Percentiles rank a stretch among this genome's conserved stretches.
These are phyloP conservation scores for Limosa lapponica DNA, from an alignment of 2,797 vertebrate genomes.

Conservation along the genomic window DNA sequence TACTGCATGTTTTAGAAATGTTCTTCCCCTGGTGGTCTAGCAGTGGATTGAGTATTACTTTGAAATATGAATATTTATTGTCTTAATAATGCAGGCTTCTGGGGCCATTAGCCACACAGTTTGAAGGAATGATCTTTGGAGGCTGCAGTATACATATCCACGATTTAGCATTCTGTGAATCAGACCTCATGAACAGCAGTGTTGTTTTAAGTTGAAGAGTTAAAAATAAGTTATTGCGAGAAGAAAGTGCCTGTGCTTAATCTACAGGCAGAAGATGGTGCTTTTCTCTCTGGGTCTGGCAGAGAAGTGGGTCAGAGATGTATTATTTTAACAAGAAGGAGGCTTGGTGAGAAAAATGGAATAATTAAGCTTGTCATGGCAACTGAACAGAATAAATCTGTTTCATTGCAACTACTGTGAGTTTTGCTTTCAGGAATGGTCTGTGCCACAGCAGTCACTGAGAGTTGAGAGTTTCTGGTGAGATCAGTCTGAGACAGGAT, in stretches of 20 bases:
- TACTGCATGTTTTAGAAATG: not conserved
- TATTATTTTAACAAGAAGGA: not conserved
- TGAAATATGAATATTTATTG: conserved; percentile 41
- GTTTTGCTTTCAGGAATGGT: not conserved
- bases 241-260: not conserved
- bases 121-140: conserved; percentile 63
- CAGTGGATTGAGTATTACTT: not conserved
- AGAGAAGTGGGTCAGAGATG: not conserved
- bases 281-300: not conserved
- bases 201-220: not conserved
- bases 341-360: not conserved
- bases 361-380: not conserved
- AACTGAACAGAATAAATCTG: not conserved
- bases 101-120: conserved; percentile 34
- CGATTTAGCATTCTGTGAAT: not conserved
- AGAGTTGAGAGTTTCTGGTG: conserved; percentile 44
- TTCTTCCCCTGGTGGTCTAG: conserved; percentile 33
- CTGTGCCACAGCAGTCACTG: conserved; percentile 45
- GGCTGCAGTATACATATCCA: not conserved
- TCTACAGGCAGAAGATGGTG: not conserved
- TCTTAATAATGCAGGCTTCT: conserved; percentile 24
- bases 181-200: not conserved
- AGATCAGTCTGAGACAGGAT: conserved; percentile 47
- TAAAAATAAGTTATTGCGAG: not conserved
- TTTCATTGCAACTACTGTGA: conserved; percentile 13